phyloP scores from a whole-genome alignment of 2,888 invertebrate genomes.

The Iphiclides podalirius region DNA sequence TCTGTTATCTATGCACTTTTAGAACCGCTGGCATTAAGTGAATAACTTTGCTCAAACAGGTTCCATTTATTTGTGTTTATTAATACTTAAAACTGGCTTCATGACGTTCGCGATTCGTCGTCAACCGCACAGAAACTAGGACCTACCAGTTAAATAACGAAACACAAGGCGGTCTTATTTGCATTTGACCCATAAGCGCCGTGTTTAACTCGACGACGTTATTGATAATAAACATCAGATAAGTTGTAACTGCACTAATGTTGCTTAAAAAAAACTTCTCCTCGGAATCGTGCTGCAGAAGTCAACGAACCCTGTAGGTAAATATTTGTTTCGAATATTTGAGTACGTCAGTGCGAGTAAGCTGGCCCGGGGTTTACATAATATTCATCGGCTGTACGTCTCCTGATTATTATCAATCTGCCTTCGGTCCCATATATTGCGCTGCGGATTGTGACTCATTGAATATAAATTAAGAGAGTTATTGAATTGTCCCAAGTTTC shows the following conservation, averaged over 20 bases:
- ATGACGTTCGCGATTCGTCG: slow-evolving; percentile 68
- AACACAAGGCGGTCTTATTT: slow-evolving; percentile 68
- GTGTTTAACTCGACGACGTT: not conserved
- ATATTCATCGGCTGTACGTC: slow-evolving; percentile 42
- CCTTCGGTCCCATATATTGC: slow-evolving; percentile 49
- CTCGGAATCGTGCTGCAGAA: not conserved
- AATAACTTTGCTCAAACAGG: slow-evolving; percentile 47
- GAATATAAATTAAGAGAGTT: slow-evolving; percentile 57
- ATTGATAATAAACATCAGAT: slow-evolving; percentile 8
- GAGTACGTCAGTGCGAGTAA: slow-evolving; percentile 23
- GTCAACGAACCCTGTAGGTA: not conserved
- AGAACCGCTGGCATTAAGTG: slow-evolving; percentile 42
- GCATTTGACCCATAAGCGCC: slow-evolving; percentile 65
- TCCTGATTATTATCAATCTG: slow-evolving; percentile 51
- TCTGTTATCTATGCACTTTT: no score
- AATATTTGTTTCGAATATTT: slow-evolving; percentile 15
- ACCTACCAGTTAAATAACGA: slow-evolving; percentile 54
- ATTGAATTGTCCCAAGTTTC: slow-evolving; percentile 41
- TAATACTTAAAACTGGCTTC: slow-evolving; percentile 67
- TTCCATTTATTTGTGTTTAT: slow-evolving; percentile 63
- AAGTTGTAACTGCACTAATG: slow-evolving; percentile 1
- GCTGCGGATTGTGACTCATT: slow-evolving; percentile 40
- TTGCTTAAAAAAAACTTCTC: not conserved
- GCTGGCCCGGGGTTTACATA: slow-evolving; percentile 26
- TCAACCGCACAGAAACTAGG: slow-evolving; percentile 53